phyloP scores from a whole-genome alignment of 1,140 invertebrate genomes.

The Halyomorpha halys region DNA sequence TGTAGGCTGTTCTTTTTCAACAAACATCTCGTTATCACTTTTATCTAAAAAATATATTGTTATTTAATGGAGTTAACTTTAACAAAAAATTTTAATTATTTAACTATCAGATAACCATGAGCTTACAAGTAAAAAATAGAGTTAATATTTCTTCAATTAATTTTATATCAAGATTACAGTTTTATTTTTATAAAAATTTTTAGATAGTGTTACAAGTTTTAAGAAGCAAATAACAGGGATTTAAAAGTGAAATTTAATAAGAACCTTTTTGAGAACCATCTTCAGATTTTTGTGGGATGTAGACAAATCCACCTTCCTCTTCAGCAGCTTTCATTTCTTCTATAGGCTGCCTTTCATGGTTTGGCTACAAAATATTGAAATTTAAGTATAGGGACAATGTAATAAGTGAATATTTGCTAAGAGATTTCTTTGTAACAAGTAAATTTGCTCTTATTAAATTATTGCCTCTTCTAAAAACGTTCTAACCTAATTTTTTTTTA shows the following conservation, averaged over 20 bases:
- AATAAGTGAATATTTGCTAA: too few species aligned
- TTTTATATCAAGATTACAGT: too few species aligned
- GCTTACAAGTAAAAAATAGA: too few species aligned
- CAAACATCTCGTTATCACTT: neutral
- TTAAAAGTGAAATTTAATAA: neutral
- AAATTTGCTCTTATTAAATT: too few species aligned
- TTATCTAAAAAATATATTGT: neutral
- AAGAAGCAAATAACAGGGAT: neutral
- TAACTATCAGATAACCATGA: too few species aligned
- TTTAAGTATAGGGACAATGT: too few species aligned
- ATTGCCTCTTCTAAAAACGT: too few species aligned
- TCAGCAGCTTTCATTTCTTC: slow-evolving; percentile 59
- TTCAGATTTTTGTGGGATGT: slow-evolving; percentile 31
- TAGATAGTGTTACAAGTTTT: neutral
- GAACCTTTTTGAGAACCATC: slow-evolving; percentile 12
- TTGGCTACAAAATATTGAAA: slow-evolving; percentile 42
- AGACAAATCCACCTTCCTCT: slow-evolving; percentile 42
- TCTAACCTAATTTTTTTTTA: too few species aligned
- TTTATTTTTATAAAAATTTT: too few species aligned
- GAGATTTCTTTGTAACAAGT: too few species aligned
- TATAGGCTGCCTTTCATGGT: slow-evolving; percentile 57
- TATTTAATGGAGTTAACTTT: neutral
- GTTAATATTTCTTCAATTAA: too few species aligned
- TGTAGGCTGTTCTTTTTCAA: neutral
- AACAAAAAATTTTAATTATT: neutral